Evolutionary conservation across 2,113 vertebrate species (phyloP).

Genomic region (Poecile atricapillus): DNA sequence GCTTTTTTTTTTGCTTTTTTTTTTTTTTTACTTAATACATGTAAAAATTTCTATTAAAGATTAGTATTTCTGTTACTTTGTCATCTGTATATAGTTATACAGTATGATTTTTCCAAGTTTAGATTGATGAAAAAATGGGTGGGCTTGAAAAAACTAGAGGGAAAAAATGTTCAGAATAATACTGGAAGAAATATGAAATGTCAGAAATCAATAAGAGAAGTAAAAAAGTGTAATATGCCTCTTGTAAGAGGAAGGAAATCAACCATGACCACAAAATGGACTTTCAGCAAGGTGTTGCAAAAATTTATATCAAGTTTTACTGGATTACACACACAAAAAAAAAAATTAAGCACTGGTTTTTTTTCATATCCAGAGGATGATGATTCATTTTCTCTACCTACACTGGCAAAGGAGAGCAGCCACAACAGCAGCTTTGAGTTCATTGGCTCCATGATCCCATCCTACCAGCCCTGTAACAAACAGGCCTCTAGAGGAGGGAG

Average conservation of each 20-base stretch:
- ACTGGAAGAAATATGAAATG: neutral
- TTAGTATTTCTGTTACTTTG: neutral
- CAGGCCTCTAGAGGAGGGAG: slow-evolving; percentile 71
- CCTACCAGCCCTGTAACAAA: slow-evolving; percentile 90
- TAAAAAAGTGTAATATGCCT: neutral
- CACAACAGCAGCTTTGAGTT: slow-evolving; percentile 98
- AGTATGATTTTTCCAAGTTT: neutral
- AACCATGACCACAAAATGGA: neutral
- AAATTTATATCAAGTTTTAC: neutral
- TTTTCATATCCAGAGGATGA: slow-evolving; percentile 81
- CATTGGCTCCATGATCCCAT: slow-evolving; percentile 90
- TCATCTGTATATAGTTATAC: neutral
- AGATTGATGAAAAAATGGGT: neutral
- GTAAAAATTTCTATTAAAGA: neutral
- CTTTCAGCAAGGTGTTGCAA: neutral
- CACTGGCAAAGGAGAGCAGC: slow-evolving; percentile 87
- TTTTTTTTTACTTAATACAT: neutral
- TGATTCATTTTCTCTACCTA: slow-evolving; percentile 82
- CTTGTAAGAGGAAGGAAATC: neutral
- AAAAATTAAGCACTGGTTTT: neutral
- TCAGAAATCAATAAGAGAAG: neutral
- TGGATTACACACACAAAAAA: neutral
- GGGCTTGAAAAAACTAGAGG: neutral
- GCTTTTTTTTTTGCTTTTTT: no score
- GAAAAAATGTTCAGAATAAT: neutral